Conservation (phyloP, 2,797 vertebrate genomes). For the Siniperca obscura region DNA sequence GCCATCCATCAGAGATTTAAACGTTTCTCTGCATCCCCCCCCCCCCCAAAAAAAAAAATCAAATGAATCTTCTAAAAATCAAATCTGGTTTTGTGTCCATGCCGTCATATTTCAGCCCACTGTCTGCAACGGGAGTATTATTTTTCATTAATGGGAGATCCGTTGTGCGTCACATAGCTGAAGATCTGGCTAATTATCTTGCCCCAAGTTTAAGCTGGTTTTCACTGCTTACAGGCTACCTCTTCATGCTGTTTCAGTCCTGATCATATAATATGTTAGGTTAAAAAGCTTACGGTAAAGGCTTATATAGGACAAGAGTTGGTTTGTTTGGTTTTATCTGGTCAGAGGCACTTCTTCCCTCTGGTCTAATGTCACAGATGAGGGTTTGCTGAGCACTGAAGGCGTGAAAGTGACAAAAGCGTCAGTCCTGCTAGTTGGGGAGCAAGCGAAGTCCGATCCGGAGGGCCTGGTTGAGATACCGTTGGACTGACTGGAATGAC, state of each 20-base stretch:
- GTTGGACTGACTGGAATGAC: slow-evolving; percentile 90
- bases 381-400: slow-evolving; percentile 95
- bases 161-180: slow-evolving; percentile 55
- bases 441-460: slow-evolving; percentile 94
- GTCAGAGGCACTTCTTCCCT: slow-evolving; percentile 97
- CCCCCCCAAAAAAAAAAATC: not conserved
- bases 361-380: slow-evolving; percentile 94
- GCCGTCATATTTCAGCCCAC: slow-evolving; percentile 48
- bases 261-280: slow-evolving; percentile 47
- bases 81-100: slow-evolving; percentile 54
- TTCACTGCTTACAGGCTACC: slow-evolving; percentile 50
- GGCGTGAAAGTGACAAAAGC: slow-evolving; percentile 97
- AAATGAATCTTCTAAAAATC: slow-evolving; percentile 63
- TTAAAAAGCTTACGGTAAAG: slow-evolving; percentile 63
- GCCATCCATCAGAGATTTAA: slow-evolving; percentile 72
- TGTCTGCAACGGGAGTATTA: slow-evolving; percentile 41
- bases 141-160: slow-evolving; percentile 45
- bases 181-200: slow-evolving; percentile 49
- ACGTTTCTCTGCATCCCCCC: slow-evolving; percentile 42
- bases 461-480: slow-evolving; percentile 89
- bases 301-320: slow-evolving; percentile 33
- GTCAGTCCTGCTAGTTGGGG: slow-evolving; percentile 94
- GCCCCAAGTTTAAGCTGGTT: slow-evolving; percentile 40
- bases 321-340: slow-evolving; percentile 88
- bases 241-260: slow-evolving; percentile 73